Evolutionary conservation across 2,888 invertebrate species (phyloP).

Genomic region (Cantharis rufa): DNA sequence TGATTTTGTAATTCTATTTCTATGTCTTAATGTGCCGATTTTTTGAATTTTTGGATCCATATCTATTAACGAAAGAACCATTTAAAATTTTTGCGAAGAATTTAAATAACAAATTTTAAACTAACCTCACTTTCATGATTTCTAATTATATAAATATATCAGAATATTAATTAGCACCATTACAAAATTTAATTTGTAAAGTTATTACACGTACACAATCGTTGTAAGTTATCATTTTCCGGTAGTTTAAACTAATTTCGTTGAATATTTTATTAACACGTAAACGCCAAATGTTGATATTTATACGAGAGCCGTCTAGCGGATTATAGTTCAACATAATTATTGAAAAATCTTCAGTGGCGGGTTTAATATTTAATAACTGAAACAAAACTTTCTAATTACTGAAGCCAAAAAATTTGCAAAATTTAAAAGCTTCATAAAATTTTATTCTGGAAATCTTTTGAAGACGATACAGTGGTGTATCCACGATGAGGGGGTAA

Average conservation of each 20-base stretch:
- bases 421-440: no score
- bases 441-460: no score
- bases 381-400: no score
- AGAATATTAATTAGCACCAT: not conserved
- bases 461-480: no score
- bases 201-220: not conserved
- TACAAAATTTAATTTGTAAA: not conserved
- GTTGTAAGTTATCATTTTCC: not conserved
- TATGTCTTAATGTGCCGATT: not conserved
- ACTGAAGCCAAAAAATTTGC: no score
- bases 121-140: not conserved
- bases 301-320: not conserved
- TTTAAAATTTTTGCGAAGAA: not conserved
- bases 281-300: not conserved
- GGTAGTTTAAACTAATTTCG: not conserved
- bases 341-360: not conserved
- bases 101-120: not conserved
- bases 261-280: not conserved
- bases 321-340: not conserved
- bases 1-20: not conserved
- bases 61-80: not conserved
- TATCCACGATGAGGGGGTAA: no score
- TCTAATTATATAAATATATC: not conserved
- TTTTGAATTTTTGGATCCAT: not conserved
- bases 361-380: no score